These are phyloP conservation scores for Pemphredon lugubris DNA, from an alignment of 2,888 invertebrate genomes.

Conservation along the genomic window DNA sequence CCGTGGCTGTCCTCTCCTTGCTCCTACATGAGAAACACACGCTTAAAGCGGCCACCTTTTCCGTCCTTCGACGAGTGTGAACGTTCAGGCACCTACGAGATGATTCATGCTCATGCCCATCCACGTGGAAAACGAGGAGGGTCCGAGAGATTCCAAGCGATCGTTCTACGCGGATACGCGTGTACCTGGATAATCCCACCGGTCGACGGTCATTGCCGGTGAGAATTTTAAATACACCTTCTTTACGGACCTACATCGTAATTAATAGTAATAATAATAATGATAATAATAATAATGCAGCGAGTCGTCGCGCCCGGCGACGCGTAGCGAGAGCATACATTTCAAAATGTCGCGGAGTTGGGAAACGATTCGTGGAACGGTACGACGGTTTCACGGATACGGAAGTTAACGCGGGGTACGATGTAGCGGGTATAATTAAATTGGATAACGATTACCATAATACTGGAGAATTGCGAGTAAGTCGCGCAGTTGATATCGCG, in stretches of 20 bases:
- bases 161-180: slow-evolving; percentile 29
- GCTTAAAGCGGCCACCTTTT: slow-evolving; percentile 43
- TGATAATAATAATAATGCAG: slow-evolving; percentile 40
- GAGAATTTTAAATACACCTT: slow-evolving; percentile 50
- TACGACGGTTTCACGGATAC: too few species aligned
- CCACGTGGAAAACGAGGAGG: slow-evolving; percentile 59
- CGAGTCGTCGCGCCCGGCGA: slow-evolving; percentile 31
- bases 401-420: too few species aligned
- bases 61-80: slow-evolving; percentile 56
- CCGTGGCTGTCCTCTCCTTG: slow-evolving; percentile 40
- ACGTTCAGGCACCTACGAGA: slow-evolving; percentile 60
- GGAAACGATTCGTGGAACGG: too few species aligned
- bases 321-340: too few species aligned
- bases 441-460: too few species aligned
- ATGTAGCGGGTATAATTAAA: too few species aligned
- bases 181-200: background rate
- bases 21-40: slow-evolving; percentile 23
- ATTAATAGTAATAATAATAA: too few species aligned
- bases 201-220: slow-evolving; percentile 5
- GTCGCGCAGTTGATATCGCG: too few species aligned
- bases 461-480: too few species aligned
- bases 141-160: slow-evolving; percentile 39
- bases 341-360: too few species aligned
- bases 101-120: slow-evolving; percentile 61
- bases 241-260: slow-evolving; percentile 36